Evolutionary conservation across 2,888 invertebrate species (phyloP), one percentile per base, ranked within the genome.

Genomic region (Drosophila gaucha): DNA sequence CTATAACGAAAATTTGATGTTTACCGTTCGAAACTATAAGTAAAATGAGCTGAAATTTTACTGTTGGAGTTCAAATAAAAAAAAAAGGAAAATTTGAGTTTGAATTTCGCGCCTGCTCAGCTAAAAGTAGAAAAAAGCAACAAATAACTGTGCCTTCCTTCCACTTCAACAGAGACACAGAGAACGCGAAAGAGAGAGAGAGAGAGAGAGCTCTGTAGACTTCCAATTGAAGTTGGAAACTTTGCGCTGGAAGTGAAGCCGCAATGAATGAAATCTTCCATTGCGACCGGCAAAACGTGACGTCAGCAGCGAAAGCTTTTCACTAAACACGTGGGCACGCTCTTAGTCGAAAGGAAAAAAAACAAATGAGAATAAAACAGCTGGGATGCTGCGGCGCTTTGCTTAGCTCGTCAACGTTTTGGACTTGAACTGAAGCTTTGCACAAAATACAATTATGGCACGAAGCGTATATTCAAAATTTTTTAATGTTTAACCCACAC

Each of bases 211-310:
- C 22, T 26, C 20, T 9, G 22, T n/a, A 35, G 16, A n/a, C 10
- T 43, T 62, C 67, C 72, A 55, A 44, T 38, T 59, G 83, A 65
- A 75, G 71, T 62, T 78, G 58, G 71, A 64, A 75, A 63, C 24
- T 30, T 43, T n/a, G 35, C 28, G 12, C 35, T 58, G 65, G 70
- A 71, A 55, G 22, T 36, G 51, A 30, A 38, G 56, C 38, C n/a
- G 49, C 60, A 50, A 78, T 78, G 78, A 78, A 78, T 78, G 78
- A 78, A 78, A 50, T 26, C 41, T 70, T 67, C 65, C 74, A 70
- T 39, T 24, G 43, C 12, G 49, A 39, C 49, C 54, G 49, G 49
- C 14, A 16, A 24, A 60, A 35, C 38, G 60, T 54, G 71, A 72
- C 71, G 71, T 72, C 71, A 73, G 67, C 67, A 26, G 12, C 26